Base-by-base conservation (phyloP, 2,113 vertebrate species). In the Campylomormyrus tamandua region DNA sequence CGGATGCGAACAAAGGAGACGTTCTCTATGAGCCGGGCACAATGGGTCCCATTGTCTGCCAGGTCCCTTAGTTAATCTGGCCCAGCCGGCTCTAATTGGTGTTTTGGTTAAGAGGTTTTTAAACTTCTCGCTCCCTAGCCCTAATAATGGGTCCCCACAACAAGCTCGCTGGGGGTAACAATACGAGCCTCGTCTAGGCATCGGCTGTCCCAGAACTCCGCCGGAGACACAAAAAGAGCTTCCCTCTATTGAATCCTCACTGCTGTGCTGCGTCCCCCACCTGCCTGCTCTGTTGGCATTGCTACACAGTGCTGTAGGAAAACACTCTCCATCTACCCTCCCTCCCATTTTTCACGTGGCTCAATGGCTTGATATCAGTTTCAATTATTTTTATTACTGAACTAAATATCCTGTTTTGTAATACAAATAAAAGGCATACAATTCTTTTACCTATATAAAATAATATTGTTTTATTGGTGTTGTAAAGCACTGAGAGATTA, bases 81-180 rank as follows among this genome's bases (percentile, higher is more conserved):
- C 92, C 93, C 91, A 91, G 92, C 88, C 87, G 77, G 91, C 90
- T 93, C 96, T 97, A 97, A 96, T 97, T 96, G 95, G 95, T 94
- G 95, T 97, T 97, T 95, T 94, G 94, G 93, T 95, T 96, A 97
- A 97, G 96, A 95, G 92, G 94, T 96, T 97, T 97, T 97, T 94
- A 95, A 96, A 95, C 92, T 96, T 96, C 94, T 95, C 96, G 94
- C 95, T 95, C 93, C 93, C 92, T 91, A 90, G 91, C 90, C 91
- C 91, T 90, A 93, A 92, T 94, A 95, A 95, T 91, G 91, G 88
- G 35, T 83, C 88, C 42, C 90, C 87, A 83, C 90, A 93, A 93
- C 92, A 87, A 93, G 92, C 92, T 92, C 53, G 50, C 89, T 46
- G 15, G 83, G 45, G 42, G 90, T 93, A 95, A 96, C 95, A 96